phyloP scores from a whole-genome alignment of 2,113 vertebrate species.

The Sceloporus undulatus region DNA sequence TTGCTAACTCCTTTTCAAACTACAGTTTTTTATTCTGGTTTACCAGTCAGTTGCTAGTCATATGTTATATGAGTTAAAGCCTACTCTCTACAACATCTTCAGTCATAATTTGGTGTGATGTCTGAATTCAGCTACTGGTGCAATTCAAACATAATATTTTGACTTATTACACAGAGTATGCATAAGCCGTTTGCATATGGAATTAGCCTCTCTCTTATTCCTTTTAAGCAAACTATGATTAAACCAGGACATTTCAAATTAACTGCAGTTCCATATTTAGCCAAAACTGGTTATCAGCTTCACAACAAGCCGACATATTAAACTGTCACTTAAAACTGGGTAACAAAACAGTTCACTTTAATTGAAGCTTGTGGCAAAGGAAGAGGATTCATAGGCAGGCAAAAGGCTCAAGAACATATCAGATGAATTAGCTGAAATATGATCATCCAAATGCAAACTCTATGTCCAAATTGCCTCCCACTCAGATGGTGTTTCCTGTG shows the following conservation, averaged over 20 bases:
- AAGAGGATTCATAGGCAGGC: no score
- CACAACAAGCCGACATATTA: no score
- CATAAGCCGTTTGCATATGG: neutral
- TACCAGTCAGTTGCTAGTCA: neutral
- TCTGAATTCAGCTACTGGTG: neutral
- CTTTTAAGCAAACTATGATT: no score
- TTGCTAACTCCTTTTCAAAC: neutral
- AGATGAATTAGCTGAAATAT: neutral
- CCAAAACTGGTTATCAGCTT: no score
- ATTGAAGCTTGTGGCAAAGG: no score
- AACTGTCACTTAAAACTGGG: no score
- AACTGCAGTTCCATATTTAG: no score
- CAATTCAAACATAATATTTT: neutral
- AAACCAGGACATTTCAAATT: no score
- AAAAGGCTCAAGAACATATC: no score
- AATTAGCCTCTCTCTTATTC: no score
- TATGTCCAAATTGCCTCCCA: neutral
- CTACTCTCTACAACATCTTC: no score
- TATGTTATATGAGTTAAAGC: neutral
- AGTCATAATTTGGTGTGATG: neutral
- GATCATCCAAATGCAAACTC: neutral
- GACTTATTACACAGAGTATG: neutral
- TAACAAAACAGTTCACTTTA: no score
- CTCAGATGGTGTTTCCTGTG: neutral
- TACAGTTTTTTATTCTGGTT: neutral